These are phyloP conservation scores for Ornithorhynchus anatinus DNA, from an alignment of 2,113 vertebrate genomes.

Conservation along the genomic window DNA sequence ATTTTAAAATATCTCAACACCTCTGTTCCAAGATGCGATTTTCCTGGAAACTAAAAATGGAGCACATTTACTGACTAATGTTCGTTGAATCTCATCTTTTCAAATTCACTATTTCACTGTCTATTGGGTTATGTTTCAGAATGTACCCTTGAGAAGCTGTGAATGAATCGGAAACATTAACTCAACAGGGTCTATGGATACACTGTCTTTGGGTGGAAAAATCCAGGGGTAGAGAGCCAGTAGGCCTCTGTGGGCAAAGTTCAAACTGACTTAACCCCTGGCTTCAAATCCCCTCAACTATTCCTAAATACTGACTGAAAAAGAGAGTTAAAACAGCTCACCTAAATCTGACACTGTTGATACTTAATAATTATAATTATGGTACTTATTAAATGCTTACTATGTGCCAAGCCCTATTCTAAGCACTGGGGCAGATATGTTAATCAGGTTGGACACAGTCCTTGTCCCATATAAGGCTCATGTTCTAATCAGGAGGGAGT, in stretches of 20 bases:
- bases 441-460: too few relatives aligned
- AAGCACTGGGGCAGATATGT: too few relatives aligned
- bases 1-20: constrained; percentile 29
- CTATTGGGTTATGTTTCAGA: constrained; percentile 12
- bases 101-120: constrained; percentile 25
- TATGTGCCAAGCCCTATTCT: background rate
- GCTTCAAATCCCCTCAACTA: background rate
- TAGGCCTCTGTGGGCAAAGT: background rate
- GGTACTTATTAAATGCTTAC: background rate
- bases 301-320: background rate
- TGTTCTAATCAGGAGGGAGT: too few relatives aligned
- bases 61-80: background rate
- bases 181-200: background rate
- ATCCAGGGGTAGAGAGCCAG: too few relatives aligned
- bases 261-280: constrained; percentile 12
- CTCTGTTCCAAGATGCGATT: constrained; percentile 38
- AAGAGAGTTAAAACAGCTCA: background rate
- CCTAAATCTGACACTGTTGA: background rate
- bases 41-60: constrained; percentile 32
- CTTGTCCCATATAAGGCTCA: too few relatives aligned
- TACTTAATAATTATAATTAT: too few relatives aligned
- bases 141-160: constrained; percentile 24
- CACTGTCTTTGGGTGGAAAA: background rate
- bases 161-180: constrained; percentile 1
- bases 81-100: constrained; percentile 26